A percentile compares a stretch with the other conserved stretches of the same genome.
phyloP scores from a whole-genome alignment of 2,888 invertebrate genomes.

The Rhogogaster chlorosoma region DNA sequence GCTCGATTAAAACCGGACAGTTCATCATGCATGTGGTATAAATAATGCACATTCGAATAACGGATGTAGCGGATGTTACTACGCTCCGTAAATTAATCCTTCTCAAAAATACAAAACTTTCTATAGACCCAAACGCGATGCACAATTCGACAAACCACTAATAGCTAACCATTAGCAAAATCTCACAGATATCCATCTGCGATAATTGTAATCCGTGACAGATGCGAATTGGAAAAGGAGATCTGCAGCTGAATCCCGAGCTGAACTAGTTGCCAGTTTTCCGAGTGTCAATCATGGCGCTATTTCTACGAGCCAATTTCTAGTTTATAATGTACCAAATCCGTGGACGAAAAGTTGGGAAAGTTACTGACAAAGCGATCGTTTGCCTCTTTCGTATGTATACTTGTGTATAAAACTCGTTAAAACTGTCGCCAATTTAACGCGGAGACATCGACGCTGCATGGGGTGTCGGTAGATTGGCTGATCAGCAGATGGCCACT shows the following conservation, averaged over 20 bases:
- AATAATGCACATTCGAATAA: neutral
- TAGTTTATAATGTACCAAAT: neutral
- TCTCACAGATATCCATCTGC: slow-evolving; percentile 19
- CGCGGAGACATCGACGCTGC: slow-evolving; percentile 42
- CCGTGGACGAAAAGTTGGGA: neutral
- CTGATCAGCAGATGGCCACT: slow-evolving; percentile 61
- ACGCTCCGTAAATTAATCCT: neutral
- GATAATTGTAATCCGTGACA: slow-evolving; percentile 60
- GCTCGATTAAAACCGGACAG: slow-evolving; percentile 9
- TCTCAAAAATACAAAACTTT: neutral
- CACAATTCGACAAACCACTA: neutral
- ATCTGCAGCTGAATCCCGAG: slow-evolving; percentile 53
- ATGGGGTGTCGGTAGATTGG: slow-evolving; percentile 46
- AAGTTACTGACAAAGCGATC: slow-evolving; percentile 22
- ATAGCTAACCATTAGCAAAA: slow-evolving; percentile 6
- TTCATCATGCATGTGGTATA: neutral
- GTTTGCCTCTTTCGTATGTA: neutral
- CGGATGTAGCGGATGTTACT: neutral
- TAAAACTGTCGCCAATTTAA: slow-evolving; percentile 63
- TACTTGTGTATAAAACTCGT: slow-evolving; percentile 51
- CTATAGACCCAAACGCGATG: neutral
- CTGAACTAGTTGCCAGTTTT: slow-evolving; percentile 27
- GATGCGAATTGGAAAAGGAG: slow-evolving; percentile 56
- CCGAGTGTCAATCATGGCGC: neutral
- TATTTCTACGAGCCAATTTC: neutral